Evolutionary conservation across 2,888 invertebrate genomes (phyloP), one percentile per base, ranked within the genome.

Genomic region (Lasioglossum figueresi): DNA sequence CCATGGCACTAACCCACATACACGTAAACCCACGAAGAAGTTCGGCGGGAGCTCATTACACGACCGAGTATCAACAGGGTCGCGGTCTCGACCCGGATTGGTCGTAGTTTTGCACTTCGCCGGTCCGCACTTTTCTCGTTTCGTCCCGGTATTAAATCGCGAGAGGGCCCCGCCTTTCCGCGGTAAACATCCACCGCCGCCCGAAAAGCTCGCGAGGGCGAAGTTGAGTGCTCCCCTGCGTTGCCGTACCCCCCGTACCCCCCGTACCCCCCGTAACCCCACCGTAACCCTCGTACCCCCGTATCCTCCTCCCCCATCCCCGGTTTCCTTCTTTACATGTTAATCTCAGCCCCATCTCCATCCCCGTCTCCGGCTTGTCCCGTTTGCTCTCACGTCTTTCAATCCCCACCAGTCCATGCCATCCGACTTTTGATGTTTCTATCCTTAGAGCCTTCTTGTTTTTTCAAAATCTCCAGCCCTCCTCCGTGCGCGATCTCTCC

Each of bases 161-260:
- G 73, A 59, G 79, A 31, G 73, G 87, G 83, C 68, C 34, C 78
- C 81, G 83, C 82, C 89, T 79, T 79, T 71, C 59, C 83, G 76
- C 76, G 87, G 87, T 83, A 91, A 91, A 91, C 87, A 90, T 90
- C 84, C 86, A 80, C 84, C 87, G 80, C 45, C 88, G 81, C 79
- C 83, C 87, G 87, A 90, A 91, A 88, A 83, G 86, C 82, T 86
- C 77, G 84, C 87, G 63, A 75, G 76, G 59, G n/a, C 79, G 63
- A 86, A 87, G 76, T 90, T 83, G 85, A 89, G 89, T 82, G 84
- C 71, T 71, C 72, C 84, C 84, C 63, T 83, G 31, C 45, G 82
- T 76, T n/a, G 0, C 8, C 66, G 4, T 12, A 12, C 70, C 66
- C 73, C 73, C 76, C 85, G 76, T 4, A 4, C 45, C 16, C 45